Conservation (phyloP, 2,113 vertebrate species). For the Chiloscyllium plagiosum region DNA sequence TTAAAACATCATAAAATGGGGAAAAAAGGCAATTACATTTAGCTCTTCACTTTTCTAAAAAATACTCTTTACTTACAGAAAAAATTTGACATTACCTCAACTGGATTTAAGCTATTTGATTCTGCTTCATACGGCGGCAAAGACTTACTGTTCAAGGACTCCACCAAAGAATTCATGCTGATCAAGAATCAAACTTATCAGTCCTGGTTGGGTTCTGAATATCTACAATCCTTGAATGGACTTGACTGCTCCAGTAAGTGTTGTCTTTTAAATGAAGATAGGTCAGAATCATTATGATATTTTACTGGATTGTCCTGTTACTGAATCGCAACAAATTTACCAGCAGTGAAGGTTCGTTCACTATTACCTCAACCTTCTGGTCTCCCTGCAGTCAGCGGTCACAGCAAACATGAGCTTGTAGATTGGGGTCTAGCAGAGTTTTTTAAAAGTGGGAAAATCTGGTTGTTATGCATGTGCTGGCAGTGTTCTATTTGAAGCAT, state of each 20-base stretch:
- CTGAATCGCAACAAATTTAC: neutral
- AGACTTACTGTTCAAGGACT: conserved; percentile 76
- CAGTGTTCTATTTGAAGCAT: neutral
- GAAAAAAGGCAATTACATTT: neutral
- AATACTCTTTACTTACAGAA: conserved; percentile 46
- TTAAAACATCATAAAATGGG: neutral
- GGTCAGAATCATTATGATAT: neutral
- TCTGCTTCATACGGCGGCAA: conserved; percentile 55
- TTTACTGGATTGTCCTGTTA: neutral
- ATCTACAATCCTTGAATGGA: conserved; percentile 64
- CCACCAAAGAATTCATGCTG: conserved; percentile 56
- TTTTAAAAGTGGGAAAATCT: too few species aligned
- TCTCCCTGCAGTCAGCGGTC: neutral
- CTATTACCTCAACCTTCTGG: neutral
- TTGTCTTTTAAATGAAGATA: neutral
- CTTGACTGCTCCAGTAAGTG: conserved; percentile 74
- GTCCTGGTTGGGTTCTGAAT: conserved; percentile 72
- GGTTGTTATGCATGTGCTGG: neutral
- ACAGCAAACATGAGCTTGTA: neutral
- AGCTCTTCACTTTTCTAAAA: neutral
- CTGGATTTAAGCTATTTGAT: conserved; percentile 76
- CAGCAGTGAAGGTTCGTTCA: neutral
- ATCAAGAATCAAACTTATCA: conserved; percentile 61
- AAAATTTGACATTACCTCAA: conserved; percentile 53
- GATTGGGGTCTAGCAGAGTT: neutral